phyloP scores from a whole-genome alignment of 1,140 invertebrate genomes.

The Atta colombica region DNA sequence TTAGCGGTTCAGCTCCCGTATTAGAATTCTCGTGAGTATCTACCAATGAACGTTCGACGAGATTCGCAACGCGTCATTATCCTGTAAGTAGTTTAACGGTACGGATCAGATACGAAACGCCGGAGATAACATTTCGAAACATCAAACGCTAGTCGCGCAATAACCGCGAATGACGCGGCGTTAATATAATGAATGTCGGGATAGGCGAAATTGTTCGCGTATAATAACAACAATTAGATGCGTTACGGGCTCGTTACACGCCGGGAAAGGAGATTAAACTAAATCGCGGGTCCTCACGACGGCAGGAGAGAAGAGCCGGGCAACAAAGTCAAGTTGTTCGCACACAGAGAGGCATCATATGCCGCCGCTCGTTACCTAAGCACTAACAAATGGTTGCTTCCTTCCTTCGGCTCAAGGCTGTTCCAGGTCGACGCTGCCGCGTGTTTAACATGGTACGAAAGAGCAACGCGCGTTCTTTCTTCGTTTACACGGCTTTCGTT shows the following conservation, averaged over 20 bases:
- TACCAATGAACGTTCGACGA: conserved; percentile 34
- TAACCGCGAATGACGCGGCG: conserved; percentile 60
- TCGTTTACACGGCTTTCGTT: conserved; percentile 68
- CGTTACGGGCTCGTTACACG: conserved; percentile 63
- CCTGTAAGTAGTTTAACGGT: conserved; percentile 54
- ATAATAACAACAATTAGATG: conserved; percentile 71
- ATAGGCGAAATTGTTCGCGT: conserved; percentile 47
- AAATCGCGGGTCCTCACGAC: conserved; percentile 60
- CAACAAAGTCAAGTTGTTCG: conserved; percentile 39
- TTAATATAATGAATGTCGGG: conserved; percentile 52
- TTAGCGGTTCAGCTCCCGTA: conserved; percentile 30
- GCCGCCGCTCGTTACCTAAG: conserved; percentile 70
- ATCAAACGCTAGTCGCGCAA: conserved; percentile 59
- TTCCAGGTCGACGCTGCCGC: conserved; percentile 65
- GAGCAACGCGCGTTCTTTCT: conserved; percentile 62
- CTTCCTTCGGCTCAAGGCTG: conserved; percentile 72
- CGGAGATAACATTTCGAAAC: conserved; percentile 57
- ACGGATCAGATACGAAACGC: conserved; percentile 54
- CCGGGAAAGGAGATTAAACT: conserved; percentile 65
- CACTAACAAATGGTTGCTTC: conserved; percentile 70
- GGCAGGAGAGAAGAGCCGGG: not conserved
- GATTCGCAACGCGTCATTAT: conserved; percentile 61
- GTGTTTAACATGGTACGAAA: conserved; percentile 67
- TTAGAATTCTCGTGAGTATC: not conserved
- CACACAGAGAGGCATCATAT: conserved; percentile 20